These are phyloP conservation scores for Mystacornis crossleyi DNA, from an alignment of 2,113 vertebrate genomes.

Conservation along the genomic window DNA sequence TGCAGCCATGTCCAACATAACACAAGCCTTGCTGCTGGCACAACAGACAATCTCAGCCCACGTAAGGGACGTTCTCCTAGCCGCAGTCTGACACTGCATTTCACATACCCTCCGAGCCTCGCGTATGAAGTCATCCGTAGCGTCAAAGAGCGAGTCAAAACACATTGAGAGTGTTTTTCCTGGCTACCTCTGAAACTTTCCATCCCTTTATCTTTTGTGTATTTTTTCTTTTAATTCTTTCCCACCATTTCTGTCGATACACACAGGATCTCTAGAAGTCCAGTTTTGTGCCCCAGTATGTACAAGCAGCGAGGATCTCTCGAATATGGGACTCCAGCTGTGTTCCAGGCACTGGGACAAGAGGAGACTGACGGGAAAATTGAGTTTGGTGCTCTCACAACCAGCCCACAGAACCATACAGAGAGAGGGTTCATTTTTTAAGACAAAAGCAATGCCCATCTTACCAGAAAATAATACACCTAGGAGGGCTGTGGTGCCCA, in stretches of 20 bases:
- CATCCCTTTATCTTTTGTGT: not conserved
- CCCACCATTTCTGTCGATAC: not conserved
- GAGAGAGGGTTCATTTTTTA: not conserved
- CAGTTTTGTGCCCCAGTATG: not conserved
- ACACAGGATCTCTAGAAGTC: not conserved
- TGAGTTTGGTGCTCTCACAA: not conserved
- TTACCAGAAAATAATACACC: not conserved
- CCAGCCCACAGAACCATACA: not conserved
- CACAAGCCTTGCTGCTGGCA: not conserved
- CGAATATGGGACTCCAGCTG: not conserved
- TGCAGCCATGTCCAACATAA: not conserved
- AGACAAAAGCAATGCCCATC: not conserved
- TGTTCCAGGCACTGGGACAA: not conserved
- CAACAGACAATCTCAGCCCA: not conserved
- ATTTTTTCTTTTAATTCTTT: not conserved
- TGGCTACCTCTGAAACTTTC: not conserved
- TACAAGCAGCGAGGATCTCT: rapidly evolving
- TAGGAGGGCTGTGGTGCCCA: not conserved
- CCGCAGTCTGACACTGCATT: not conserved
- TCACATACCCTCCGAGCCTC: not conserved
- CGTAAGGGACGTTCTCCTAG: not conserved
- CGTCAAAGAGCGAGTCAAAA: not conserved
- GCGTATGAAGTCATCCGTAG: not conserved
- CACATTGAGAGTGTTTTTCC: not conserved
- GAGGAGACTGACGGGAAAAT: not conserved